phyloP scores from a whole-genome alignment of 2,888 invertebrate genomes.

The Dermolepida albohirtum region DNA sequence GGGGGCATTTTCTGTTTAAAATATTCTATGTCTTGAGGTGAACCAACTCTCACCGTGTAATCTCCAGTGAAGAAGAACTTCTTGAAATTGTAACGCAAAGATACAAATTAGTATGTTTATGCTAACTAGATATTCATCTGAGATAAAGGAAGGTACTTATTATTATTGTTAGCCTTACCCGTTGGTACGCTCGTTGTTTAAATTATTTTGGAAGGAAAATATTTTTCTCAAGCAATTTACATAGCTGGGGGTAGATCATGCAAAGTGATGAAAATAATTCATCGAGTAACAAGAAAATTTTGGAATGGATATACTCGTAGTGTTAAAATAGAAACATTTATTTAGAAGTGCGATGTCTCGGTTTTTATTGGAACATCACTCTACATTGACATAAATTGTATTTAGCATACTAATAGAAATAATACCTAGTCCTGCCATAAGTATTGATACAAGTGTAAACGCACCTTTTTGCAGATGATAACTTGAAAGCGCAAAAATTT shows the following conservation, averaged over 20 bases:
- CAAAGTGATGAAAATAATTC: too few species aligned
- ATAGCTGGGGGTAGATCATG: not conserved
- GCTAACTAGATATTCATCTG: constrained; percentile 12
- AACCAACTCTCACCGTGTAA: constrained; percentile 29
- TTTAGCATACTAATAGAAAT: too few species aligned
- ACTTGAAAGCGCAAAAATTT: too few species aligned
- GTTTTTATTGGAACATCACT: too few species aligned
- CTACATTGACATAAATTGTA: too few species aligned
- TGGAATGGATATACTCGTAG: too few species aligned
- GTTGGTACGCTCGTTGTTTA: not conserved
- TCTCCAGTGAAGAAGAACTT: constrained; percentile 21
- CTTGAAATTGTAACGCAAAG: constrained; percentile 16
- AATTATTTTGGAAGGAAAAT: constrained; percentile 1
- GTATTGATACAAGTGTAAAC: too few species aligned
- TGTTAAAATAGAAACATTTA: too few species aligned
- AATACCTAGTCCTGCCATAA: too few species aligned
- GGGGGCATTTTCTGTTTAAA: constrained; percentile 13
- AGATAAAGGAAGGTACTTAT: constrained; percentile 22
- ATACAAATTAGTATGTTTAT: constrained; percentile 22
- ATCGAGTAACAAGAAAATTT: too few species aligned
- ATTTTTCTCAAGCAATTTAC: constrained; percentile 22
- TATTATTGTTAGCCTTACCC: not conserved
- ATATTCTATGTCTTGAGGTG: constrained; percentile 24
- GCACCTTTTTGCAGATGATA: too few species aligned
- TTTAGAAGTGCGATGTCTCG: too few species aligned